phyloP scores from a whole-genome alignment of 2,888 invertebrate genomes.

The Cheilosia vernalis region DNA sequence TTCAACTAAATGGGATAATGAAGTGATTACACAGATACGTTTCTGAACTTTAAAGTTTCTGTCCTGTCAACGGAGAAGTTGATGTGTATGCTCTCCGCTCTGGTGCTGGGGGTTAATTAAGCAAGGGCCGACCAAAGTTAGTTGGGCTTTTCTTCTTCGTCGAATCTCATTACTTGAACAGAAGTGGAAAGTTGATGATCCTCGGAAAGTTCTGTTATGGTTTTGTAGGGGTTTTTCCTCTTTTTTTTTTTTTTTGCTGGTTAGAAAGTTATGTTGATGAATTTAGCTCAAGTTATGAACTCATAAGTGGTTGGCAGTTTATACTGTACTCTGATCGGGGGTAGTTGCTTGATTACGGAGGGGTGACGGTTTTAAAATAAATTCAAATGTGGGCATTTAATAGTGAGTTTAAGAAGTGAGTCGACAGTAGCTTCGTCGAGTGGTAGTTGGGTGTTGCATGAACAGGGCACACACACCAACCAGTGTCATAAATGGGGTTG shows the following conservation, averaged over 20 bases:
- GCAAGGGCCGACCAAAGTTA: conserved; percentile 65
- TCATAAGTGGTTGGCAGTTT: background rate
- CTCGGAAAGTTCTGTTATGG: conserved; percentile 64
- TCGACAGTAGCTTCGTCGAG: too few relatives aligned
- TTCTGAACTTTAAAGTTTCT: conserved; percentile 67
- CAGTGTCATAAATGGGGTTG: too few relatives aligned
- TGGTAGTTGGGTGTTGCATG: too few relatives aligned
- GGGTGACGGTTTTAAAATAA: background rate
- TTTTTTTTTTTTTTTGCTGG: background rate
- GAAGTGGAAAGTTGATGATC: conserved; percentile 61
- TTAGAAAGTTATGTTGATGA: conserved; percentile 5
- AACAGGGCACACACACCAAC: too few relatives aligned
- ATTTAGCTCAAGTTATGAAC: conserved; percentile 12
- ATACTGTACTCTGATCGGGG: background rate
- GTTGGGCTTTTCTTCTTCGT: conserved; percentile 58
- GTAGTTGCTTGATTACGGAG: background rate
- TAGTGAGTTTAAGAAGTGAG: too few relatives aligned
- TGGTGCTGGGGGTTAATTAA: conserved; percentile 65
- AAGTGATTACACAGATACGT: conserved; percentile 74
- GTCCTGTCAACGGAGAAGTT: conserved; percentile 41
- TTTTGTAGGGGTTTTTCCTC: conserved; percentile 18
- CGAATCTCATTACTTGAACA: conserved; percentile 36
- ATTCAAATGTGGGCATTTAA: too few relatives aligned
- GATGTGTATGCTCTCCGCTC: conserved; percentile 9
- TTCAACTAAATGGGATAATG: conserved; percentile 72